A percentile compares a stretch with the other conserved stretches of the same genome.
phyloP scores from a whole-genome alignment of 2,888 invertebrate genomes.

The Ormia ochracea region DNA sequence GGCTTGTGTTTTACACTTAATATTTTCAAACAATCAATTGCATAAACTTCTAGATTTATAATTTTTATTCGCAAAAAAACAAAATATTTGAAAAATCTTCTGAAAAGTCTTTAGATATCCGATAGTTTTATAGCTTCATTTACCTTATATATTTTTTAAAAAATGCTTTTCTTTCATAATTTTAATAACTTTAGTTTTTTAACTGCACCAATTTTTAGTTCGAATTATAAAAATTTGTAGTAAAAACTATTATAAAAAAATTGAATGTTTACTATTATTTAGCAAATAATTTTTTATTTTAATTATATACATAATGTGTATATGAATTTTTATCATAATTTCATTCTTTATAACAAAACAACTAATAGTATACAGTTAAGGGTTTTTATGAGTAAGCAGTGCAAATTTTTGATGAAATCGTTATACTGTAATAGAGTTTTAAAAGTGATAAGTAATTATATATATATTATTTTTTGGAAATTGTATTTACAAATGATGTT shows the following conservation, averaged over 20 bases:
- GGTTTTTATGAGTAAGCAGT: constrained; percentile 69
- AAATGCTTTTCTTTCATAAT: constrained; percentile 1
- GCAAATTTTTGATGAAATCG: constrained; percentile 72
- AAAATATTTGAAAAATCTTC: neutral
- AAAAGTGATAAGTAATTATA: neutral
- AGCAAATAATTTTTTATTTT: constrained; percentile 31
- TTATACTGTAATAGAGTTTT: constrained; percentile 28
- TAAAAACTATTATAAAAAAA: neutral
- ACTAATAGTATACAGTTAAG: constrained; percentile 35
- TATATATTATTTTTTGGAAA: too few species aligned
- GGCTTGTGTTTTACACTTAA: constrained; percentile 1
- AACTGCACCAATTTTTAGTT: constrained; percentile 59
- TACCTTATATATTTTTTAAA: neutral
- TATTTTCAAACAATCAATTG: neutral
- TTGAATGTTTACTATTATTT: constrained; percentile 35
- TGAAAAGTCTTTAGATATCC: constrained; percentile 1
- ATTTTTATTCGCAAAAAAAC: neutral
- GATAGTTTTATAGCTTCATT: constrained; percentile 26
- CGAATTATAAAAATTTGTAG: constrained; percentile 29
- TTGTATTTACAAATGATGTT: neutral
- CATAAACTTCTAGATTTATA: neutral
- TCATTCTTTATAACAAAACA: constrained; percentile 3
- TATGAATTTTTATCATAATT: neutral
- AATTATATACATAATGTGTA: neutral
- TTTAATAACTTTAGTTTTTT: constrained; percentile 47